These are phyloP conservation scores for Drosophila acutilabella DNA, from an alignment of 2,888 invertebrate species.

Conservation along the genomic window DNA sequence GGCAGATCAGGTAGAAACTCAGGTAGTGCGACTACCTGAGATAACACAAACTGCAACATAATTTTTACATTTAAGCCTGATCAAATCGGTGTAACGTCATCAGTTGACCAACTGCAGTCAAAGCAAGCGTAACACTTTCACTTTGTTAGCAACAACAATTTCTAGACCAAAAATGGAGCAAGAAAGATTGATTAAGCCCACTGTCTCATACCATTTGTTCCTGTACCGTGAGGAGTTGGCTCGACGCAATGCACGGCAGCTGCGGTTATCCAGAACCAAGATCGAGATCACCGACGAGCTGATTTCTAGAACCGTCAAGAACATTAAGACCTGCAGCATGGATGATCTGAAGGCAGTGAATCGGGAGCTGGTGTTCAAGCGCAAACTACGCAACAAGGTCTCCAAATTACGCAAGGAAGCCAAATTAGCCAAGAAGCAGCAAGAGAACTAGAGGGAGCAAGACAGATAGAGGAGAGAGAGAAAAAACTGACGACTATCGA, in stretches of 20 bases:
- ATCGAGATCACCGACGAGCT: conserved; percentile 73
- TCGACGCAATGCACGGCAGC: conserved; percentile 61
- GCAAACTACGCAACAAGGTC: conserved; percentile 56
- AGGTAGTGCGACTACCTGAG: background rate
- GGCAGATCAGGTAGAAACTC: conserved; percentile 2
- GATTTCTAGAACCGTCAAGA: conserved; percentile 64
- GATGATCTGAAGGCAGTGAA: conserved; percentile 72
- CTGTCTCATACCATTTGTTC: conserved; percentile 70
- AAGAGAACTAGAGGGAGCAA: background rate
- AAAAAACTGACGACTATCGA: conserved; percentile 2
- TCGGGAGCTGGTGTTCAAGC: conserved; percentile 69
- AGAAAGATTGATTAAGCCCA: conserved; percentile 56
- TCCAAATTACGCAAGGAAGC: conserved; percentile 55
- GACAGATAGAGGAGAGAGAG: background rate
- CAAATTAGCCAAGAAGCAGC: conserved; percentile 18
- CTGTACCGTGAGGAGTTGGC: conserved; percentile 66
- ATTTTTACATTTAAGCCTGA: conserved; percentile 37
- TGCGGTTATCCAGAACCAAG: conserved; percentile 65
- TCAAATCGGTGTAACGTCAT: conserved; percentile 3
- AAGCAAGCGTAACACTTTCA: conserved; percentile 28
- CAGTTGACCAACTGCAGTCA: conserved; percentile 46
- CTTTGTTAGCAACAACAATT: conserved; percentile 6
- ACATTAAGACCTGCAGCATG: conserved; percentile 69
- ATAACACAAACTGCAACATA: background rate
- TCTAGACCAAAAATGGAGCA: conserved; percentile 56